phyloP scores from a whole-genome alignment of 2,888 invertebrate genomes.

The Caenorhabditis drosophilae region DNA sequence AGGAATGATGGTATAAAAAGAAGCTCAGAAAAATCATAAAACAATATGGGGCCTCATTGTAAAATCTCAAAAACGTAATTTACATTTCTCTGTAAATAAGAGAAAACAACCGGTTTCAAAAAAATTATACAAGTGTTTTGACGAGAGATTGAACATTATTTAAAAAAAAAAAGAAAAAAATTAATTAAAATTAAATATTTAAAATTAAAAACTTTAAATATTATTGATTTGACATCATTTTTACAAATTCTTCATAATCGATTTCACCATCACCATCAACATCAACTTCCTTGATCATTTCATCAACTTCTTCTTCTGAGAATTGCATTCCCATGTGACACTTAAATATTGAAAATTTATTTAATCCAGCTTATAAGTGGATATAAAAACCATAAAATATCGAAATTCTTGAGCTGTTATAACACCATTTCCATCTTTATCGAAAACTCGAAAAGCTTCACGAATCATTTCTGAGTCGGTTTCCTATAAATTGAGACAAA shows the following conservation, averaged over 20 bases:
- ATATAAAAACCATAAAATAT: constrained; percentile 58
- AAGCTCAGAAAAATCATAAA: neutral
- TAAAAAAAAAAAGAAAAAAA: neutral
- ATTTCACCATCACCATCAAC: constrained; percentile 66
- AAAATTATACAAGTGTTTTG: neutral
- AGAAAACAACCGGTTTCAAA: constrained; percentile 1
- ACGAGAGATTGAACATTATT: neutral
- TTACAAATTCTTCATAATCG: constrained; percentile 63
- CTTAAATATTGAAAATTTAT: constrained; percentile 28
- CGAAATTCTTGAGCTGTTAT: constrained; percentile 66
- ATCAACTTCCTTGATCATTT: constrained; percentile 65
- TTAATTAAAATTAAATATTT: neutral
- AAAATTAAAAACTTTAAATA: neutral
- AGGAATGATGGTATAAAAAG: neutral
- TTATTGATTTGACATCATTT: constrained; percentile 54
- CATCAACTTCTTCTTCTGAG: constrained; percentile 68
- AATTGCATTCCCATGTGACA: constrained; percentile 69
- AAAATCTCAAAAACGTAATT: neutral
- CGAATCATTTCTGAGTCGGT: constrained; percentile 68
- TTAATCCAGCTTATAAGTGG: too few relatives aligned
- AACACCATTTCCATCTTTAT: constrained; percentile 67
- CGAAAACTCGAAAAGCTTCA: constrained; percentile 68
- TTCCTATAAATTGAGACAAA: too few relatives aligned
- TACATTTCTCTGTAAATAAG: too few relatives aligned
- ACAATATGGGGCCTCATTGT: neutral